Evolutionary conservation across 37 sponge, comb jelly and placozoan species (phyloP).

Genomic region (Tethya wilhelma): DNA sequence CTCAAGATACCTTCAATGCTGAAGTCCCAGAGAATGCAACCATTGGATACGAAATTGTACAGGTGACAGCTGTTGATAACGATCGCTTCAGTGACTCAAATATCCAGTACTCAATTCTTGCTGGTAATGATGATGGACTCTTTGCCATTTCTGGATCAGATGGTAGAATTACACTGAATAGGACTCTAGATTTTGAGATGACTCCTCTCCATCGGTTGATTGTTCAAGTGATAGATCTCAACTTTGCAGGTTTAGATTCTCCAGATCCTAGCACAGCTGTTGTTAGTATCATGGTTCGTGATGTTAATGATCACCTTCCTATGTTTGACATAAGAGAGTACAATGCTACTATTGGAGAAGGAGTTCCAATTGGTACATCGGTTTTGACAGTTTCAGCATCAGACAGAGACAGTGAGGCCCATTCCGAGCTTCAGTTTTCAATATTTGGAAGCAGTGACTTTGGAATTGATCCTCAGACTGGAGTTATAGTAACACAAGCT

Average conservation of each 20-base stretch:
- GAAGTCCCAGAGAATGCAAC: slow-evolving; percentile 44
- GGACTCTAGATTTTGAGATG: slow-evolving; percentile 34
- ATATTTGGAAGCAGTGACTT: slow-evolving; percentile 14
- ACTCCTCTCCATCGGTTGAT: slow-evolving; percentile 1
- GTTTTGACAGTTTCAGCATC: slow-evolving; percentile 36
- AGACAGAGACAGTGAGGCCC: slow-evolving; percentile 33
- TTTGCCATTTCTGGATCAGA: slow-evolving; percentile 34
- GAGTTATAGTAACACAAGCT: slow-evolving; percentile 21
- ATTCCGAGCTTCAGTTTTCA: slow-evolving; percentile 34
- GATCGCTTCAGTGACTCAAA: slow-evolving; percentile 29
- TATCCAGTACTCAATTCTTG: slow-evolving; percentile 14
- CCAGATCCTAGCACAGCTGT: neutral
- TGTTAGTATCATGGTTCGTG: slow-evolving; percentile 26
- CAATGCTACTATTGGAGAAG: slow-evolving; percentile 43
- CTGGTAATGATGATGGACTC: slow-evolving; percentile 15
- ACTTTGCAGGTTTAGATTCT: neutral
- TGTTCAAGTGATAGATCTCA: slow-evolving; percentile 17
- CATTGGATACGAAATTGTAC: slow-evolving; percentile 29
- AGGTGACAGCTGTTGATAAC: slow-evolving; percentile 40
- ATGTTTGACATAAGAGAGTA: slow-evolving; percentile 18
- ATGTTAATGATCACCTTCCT: slow-evolving; percentile 46
- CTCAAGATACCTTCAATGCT: neutral
- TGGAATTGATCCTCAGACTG: slow-evolving; percentile 15
- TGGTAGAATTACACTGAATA: slow-evolving; percentile 17
- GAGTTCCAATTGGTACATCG: slow-evolving; percentile 52